These are phyloP conservation scores for Lutraria lutraria DNA, from an alignment of 2,888 invertebrate species.

Conservation along the genomic window DNA sequence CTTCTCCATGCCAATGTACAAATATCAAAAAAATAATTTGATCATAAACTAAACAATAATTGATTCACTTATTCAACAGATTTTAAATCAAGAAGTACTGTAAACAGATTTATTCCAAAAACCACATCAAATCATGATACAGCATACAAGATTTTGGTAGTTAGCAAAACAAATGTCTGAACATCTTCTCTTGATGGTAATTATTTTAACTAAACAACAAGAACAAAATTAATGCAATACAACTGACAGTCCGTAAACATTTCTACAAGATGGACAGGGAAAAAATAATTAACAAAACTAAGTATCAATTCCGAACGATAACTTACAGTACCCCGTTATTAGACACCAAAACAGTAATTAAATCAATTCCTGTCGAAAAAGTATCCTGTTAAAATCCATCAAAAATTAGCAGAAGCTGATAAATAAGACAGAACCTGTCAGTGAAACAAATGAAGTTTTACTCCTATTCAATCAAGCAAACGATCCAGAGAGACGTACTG, in stretches of 20 bases:
- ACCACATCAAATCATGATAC: too few relatives aligned
- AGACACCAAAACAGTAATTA: not conserved
- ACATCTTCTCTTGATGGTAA: not conserved
- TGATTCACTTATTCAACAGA: too few relatives aligned
- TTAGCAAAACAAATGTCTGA: too few relatives aligned
- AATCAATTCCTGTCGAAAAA: not conserved
- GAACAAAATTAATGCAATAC: not conserved
- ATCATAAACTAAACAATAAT: too few relatives aligned
- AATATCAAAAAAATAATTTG: too few relatives aligned
- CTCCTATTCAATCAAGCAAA: constrained; percentile 6
- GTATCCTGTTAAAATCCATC: not conserved
- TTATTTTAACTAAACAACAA: not conserved
- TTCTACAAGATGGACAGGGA: not conserved
- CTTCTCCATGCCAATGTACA: too few relatives aligned
- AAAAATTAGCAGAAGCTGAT: not conserved
- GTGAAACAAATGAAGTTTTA: constrained; percentile 29
- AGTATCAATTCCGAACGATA: not conserved
- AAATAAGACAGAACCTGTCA: constrained; percentile 26
- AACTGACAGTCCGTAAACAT: not conserved
- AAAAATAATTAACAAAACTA: constrained; percentile 5
- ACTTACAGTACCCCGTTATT: not conserved
- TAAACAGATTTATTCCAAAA: too few relatives aligned
- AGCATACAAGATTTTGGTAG: too few relatives aligned
- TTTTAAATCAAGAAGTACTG: too few relatives aligned
- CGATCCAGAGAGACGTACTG: not conserved